Evolutionary conservation across 2,797 vertebrate species (phyloP).

Genomic region (Notolabrus celidotus): DNA sequence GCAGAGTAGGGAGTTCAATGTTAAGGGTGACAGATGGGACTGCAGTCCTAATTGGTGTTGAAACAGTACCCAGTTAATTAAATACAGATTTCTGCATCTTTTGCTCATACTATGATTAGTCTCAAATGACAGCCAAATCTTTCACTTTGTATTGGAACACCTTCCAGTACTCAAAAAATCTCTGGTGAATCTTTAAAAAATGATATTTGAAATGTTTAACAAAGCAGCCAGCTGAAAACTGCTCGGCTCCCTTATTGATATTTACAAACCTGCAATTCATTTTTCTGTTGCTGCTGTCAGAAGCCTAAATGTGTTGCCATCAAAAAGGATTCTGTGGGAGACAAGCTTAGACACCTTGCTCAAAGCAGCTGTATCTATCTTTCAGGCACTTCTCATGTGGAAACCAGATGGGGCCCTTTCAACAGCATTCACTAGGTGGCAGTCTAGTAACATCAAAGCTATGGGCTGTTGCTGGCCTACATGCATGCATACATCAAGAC

Average conservation of each 20-base stretch:
- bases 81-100: conserved; percentile 30
- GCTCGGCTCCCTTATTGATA: conserved; percentile 32
- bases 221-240: conserved; percentile 12
- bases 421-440: conserved; percentile 86
- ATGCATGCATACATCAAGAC: conserved; percentile 63
- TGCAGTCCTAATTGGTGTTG: conserved; percentile 20
- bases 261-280: conserved; percentile 22
- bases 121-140: conserved; percentile 21
- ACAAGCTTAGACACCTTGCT: conserved; percentile 55
- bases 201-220: conserved; percentile 25
- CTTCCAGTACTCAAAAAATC: conserved; percentile 1
- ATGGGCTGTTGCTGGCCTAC: conserved; percentile 42
- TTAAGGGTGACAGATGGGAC: conserved; percentile 33
- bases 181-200: neutral
- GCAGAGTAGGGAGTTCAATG: conserved; percentile 2
- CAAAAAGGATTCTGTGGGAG: conserved; percentile 34
- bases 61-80: conserved; percentile 31
- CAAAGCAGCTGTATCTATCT: conserved; percentile 60
- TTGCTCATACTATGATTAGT: conserved; percentile 24
- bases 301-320: conserved; percentile 43
- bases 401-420: conserved; percentile 35
- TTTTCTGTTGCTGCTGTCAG: conserved; percentile 20
- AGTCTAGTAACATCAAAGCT: conserved; percentile 83
- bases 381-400: conserved; percentile 46
- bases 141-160: conserved; percentile 5